A percentile compares a stretch with the other conserved stretches of the same genome.
Conservation (phyloP, 2,888 invertebrate species). For the Galerucella calmariensis region DNA sequence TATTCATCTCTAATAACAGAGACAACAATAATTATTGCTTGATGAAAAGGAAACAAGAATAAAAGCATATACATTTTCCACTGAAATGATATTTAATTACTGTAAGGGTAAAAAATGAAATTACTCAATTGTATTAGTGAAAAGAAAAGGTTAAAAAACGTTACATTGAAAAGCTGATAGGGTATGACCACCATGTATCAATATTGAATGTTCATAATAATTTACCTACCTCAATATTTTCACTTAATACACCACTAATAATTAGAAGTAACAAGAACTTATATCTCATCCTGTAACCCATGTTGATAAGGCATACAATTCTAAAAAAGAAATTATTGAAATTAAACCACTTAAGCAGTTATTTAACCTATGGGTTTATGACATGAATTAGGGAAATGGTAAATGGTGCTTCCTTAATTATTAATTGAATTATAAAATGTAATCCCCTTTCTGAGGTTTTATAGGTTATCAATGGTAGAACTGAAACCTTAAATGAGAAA, state of each 20-base stretch:
- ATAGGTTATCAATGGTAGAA: constrained; percentile 5
- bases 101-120: no score
- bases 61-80: no score
- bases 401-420: constrained; percentile 14
- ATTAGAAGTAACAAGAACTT: constrained; percentile 32
- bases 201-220: neutral
- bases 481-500: neutral
- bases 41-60: no score
- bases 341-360: neutral
- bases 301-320: constrained; percentile 37
- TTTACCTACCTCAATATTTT: constrained; percentile 38
- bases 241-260: constrained; percentile 28
- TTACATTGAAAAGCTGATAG: no score
- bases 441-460: neutral
- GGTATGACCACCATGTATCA: no score
- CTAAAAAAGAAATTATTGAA: constrained; percentile 28
- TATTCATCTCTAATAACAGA: no score
- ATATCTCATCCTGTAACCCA: constrained; percentile 37
- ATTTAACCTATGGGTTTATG: neutral
- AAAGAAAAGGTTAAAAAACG: no score
- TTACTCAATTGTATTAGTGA: no score
- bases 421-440: constrained; percentile 17
- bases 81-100: no score
- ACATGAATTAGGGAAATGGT: neutral
- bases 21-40: no score